These are phyloP conservation scores for Leptogaster cylindrica DNA, from an alignment of 2,888 invertebrate species.

Conservation along the genomic window DNA sequence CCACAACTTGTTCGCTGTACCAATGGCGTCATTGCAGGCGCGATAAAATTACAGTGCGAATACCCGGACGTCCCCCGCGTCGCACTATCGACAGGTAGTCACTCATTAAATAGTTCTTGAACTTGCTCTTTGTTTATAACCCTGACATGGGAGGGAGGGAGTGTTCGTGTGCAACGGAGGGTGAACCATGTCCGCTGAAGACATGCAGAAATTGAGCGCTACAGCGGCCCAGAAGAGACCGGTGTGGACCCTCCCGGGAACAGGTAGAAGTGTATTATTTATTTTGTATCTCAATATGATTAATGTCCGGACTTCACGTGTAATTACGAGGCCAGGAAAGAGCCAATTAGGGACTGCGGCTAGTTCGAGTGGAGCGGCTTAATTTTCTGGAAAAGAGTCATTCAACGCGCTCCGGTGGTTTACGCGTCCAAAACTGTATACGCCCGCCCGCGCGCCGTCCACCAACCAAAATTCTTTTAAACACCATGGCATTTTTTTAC, in stretches of 20 bases:
- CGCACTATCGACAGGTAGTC: conserved; percentile 28
- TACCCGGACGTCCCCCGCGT: not conserved
- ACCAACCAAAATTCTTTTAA: too few relatives aligned
- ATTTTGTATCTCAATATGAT: conserved; percentile 34
- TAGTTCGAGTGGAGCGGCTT: not conserved
- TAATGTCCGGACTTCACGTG: conserved; percentile 22
- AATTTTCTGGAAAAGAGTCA: conserved; percentile 20
- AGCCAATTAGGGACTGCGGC: conserved; percentile 12
- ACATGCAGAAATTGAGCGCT: not conserved
- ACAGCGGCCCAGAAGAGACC: not conserved
- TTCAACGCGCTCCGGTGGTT: conserved; percentile 23
- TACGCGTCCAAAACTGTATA: too few relatives aligned
- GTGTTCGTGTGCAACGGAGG: not conserved
- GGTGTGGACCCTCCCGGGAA: conserved; percentile 9
- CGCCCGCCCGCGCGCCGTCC: too few relatives aligned
- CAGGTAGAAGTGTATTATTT: conserved; percentile 30
- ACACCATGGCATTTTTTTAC: too few relatives aligned
- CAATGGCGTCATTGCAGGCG: conserved; percentile 7
- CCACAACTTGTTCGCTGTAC: not conserved
- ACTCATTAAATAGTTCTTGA: conserved; percentile 43
- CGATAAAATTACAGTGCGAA: not conserved
- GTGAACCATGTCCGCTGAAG: not conserved
- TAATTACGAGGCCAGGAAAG: conserved; percentile 11
- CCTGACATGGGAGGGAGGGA: not conserved
- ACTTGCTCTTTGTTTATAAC: conserved; percentile 38